Base-by-base conservation (phyloP, 2,797 vertebrate species). In the Cichlasoma orientale region DNA sequence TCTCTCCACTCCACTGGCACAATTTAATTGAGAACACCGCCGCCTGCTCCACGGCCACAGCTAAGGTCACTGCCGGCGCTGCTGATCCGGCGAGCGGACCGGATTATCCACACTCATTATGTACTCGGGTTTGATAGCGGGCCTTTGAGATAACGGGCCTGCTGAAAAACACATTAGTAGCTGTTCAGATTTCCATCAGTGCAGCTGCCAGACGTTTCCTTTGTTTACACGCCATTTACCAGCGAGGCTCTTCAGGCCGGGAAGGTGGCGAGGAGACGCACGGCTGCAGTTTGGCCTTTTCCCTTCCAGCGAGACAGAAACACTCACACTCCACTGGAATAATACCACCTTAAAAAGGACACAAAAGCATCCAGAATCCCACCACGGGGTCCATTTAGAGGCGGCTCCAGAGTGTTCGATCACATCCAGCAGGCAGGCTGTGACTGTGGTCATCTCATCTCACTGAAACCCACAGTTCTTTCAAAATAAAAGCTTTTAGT, bases 151-250 rank as follows among this genome's bases (percentile, higher is more conserved):
- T 89, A 91, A 93, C 56, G 7, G 72, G 71, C 88, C 86, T 79
- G 82, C 88, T 89, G 87, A 85, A 91, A 87, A 89, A 88, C 77
- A 38, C 88, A 88, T 89, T 83, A 86, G 83, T 69, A 90, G 83
- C 88, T 91, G 88, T 92, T 93, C 88, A 90, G 92, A 93, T 92
- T 80, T 78, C 88, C 91, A 88, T 91, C 90, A 83, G 83, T 31
- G 85, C 82, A 82, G 82, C 82, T 80, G 86, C 82, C 89, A 82
- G 87, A 76, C 86, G 77, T 56, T 86, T 23, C 41, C 87, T 86
- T 92, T 91, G 90, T 92, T 90, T 88, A 77, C 86, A 66, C 82
- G 83, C 83, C 86, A 85, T 92, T 92, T 87, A 88, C 25, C 57
- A 63, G 7, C 33, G 74, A 59, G 75, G 84, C 80, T 74, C 80